A percentile compares a stretch with the other conserved stretches of the same genome.
These are phyloP conservation scores for Hypotaenidia okinawae DNA, from an alignment of 2,797 vertebrate genomes.

Conservation along the genomic window DNA sequence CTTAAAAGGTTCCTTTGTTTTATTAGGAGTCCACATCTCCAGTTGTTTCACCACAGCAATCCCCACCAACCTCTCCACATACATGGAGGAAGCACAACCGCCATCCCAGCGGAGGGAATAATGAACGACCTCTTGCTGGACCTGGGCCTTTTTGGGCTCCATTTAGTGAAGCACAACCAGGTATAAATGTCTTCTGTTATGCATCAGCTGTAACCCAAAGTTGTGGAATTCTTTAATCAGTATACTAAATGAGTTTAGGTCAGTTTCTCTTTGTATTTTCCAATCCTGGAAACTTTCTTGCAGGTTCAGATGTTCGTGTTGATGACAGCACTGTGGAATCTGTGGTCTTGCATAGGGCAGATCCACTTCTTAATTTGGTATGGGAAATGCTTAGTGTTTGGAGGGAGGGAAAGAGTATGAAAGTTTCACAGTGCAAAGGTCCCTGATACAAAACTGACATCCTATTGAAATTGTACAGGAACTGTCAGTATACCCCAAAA, in stretches of 20 bases:
- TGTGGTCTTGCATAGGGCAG: neutral
- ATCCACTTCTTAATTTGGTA: neutral
- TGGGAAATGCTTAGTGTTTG: neutral
- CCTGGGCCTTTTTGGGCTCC: constrained; percentile 91
- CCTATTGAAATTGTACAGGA: neutral
- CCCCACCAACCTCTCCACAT: constrained; percentile 92
- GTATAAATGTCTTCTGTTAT: constrained; percentile 74
- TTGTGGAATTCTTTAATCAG: neutral
- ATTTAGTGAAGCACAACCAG: constrained; percentile 92
- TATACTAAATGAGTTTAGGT: neutral
- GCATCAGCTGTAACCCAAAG: constrained; percentile 9
- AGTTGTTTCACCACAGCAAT: constrained; percentile 95
- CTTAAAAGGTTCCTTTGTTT: constrained; percentile 66
- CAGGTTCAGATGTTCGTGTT: neutral
- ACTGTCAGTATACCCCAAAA: neutral
- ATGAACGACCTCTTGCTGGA: constrained; percentile 84
- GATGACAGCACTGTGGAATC: neutral
- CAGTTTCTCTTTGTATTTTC: neutral
- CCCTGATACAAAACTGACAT: neutral
- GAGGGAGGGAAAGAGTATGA: neutral
- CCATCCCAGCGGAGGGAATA: constrained; percentile 92
- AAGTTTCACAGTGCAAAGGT: neutral
- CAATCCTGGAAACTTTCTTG: neutral
- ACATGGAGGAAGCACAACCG: constrained; percentile 96
- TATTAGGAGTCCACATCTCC: constrained; percentile 91